Evolutionary conservation across 2,113 vertebrate species (phyloP).

Genomic region (Amazona guildingii): DNA sequence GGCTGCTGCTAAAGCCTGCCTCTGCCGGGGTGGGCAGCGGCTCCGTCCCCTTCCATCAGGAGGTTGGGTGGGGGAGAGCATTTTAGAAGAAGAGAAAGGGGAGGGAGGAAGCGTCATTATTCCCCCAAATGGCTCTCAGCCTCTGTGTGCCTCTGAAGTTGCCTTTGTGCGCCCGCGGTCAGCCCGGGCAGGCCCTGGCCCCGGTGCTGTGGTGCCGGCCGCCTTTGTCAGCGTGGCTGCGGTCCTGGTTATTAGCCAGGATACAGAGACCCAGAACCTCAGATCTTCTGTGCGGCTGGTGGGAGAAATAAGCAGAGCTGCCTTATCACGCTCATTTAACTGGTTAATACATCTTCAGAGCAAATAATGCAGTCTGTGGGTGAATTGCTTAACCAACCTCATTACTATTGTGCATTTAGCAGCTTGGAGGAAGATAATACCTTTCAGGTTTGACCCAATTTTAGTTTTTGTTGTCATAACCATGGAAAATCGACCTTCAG

Average conservation of each 20-base stretch:
- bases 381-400: constrained; percentile 73
- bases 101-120: constrained; percentile 23
- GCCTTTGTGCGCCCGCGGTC: not conserved
- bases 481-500: constrained; percentile 74
- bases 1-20: not conserved
- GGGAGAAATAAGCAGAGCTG: constrained; percentile 6
- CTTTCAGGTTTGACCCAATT: constrained; percentile 81
- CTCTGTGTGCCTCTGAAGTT: not conserved
- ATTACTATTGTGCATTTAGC: constrained; percentile 77
- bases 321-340: constrained; percentile 40
- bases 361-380: constrained; percentile 52
- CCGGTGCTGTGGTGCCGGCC: not conserved
- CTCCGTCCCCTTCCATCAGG: not conserved
- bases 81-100: constrained; percentile 3
- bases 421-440: constrained; percentile 72
- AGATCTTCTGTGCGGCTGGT: not conserved
- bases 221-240: not conserved
- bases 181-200: not conserved
- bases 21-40: not conserved
- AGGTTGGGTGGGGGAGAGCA: not conserved
- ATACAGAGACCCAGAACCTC: not conserved
- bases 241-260: not conserved
- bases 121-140: not conserved
- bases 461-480: constrained; percentile 77
- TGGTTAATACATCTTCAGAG: constrained; percentile 56